phyloP scores from a whole-genome alignment of 2,797 vertebrate species.

The Channallabes apus region DNA sequence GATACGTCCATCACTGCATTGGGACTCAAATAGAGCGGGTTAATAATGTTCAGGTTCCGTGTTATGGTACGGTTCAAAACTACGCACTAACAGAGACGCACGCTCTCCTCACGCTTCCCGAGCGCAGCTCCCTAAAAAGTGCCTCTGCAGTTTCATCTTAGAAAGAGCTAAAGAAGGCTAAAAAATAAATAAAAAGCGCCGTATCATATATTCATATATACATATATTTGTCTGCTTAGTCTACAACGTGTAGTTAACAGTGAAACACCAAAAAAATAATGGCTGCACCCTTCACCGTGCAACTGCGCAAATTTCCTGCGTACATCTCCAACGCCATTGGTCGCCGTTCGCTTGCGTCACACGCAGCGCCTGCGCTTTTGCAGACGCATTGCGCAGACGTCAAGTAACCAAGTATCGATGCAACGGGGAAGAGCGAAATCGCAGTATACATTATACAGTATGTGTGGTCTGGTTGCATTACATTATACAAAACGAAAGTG shows the following conservation, averaged over 20 bases:
- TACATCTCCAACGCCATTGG: conserved; percentile 66
- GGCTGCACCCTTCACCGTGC: conserved; percentile 70
- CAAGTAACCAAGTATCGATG: neutral
- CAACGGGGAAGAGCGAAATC: neutral
- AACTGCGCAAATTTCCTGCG: conserved; percentile 79
- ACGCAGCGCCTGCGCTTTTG: conserved; percentile 51
- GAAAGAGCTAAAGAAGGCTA: neutral
- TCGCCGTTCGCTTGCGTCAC: conserved; percentile 51
- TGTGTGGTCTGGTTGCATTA: neutral
- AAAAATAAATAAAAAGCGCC: neutral
- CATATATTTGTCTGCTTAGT: neutral
- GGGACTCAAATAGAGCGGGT: neutral
- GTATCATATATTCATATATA: neutral
- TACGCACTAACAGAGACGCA: conserved; percentile 6
- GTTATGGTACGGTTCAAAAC: neutral
- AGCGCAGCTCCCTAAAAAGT: neutral
- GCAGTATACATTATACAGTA: neutral
- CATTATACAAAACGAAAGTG: neutral
- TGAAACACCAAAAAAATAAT: conserved; percentile 58
- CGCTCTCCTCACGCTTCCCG: neutral
- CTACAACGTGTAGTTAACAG: neutral
- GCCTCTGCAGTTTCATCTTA: neutral
- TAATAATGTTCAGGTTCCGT: neutral
- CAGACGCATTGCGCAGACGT: conserved; percentile 53
- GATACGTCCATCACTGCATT: conserved; percentile 44